Evolutionary conservation across 2,888 invertebrate genomes (phyloP), one percentile per base, ranked within the genome.

Genomic region (Bombylius major): DNA sequence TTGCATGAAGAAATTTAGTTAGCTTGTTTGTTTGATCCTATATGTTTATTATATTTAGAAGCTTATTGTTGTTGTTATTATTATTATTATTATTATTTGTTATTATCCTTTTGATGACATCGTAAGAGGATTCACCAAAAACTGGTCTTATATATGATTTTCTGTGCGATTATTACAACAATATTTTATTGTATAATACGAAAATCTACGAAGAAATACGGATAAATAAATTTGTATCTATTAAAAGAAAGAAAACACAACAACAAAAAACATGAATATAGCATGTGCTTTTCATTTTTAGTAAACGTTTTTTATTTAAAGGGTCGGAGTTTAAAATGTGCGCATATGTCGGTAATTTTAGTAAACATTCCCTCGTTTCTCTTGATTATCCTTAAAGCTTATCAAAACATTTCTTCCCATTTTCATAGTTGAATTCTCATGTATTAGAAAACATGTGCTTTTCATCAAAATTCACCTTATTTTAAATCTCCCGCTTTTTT

Each of bases 201-300:
- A 47, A n/a, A 36, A 51, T 50, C 46, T 50, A 39, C 50, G 39
- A 51, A 50, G 39, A 46, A 14, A 33, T 52, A 11, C 14, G 33
- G 46, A 14, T 5, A 31, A 13, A 51, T 5, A 44, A 36, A 36
- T n/a, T 23, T 23, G 23, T 23, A 23, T 23, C 23, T 23, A 51
- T 33, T 13, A 50, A 44, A 36, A 39, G 9, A 36, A 53, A 11
- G 47, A 48, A n/a, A 14, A 34, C n/a, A 42, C 23, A 50, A 54
- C 50, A 47, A 51, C 51, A 51, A 45, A 46, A 34, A 50, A 47
- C 6, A 42, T 36, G 47, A 14, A 8, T 14, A 42, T 14, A 51
- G 51, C 51, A 51, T 51, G 51, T 55, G 55, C 51, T 55, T n/a
- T 8, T 36, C 36, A 33, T 50, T 55, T 52, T 55, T 48, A 51